Evolutionary conservation across 1,140 invertebrate genomes (phyloP).

Genomic region (Eubasilissa regina): DNA sequence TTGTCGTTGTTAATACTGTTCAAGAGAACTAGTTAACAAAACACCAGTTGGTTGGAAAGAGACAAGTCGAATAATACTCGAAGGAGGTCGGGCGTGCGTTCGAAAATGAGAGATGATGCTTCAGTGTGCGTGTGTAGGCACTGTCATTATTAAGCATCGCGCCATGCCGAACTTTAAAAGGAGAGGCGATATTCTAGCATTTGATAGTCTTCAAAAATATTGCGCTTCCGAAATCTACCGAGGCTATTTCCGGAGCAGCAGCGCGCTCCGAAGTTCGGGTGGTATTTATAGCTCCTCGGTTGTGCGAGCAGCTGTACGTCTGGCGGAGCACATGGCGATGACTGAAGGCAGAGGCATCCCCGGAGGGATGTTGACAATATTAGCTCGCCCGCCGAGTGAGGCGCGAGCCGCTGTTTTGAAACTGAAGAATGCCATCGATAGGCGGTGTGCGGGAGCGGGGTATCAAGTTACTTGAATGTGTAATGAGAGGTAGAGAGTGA

Average conservation of each 20-base stretch:
- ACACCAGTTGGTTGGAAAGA: too few species aligned
- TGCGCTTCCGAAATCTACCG: constrained; percentile 38
- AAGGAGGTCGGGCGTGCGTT: too few species aligned
- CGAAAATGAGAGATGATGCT: neutral
- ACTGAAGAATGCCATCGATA: neutral
- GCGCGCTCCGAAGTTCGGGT: constrained; percentile 7
- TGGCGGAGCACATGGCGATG: constrained; percentile 8
- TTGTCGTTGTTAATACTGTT: too few species aligned
- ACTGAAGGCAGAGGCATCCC: neutral
- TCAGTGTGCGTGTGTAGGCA: neutral
- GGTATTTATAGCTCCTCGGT: constrained; percentile 19
- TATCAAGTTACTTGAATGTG: constrained; percentile 18
- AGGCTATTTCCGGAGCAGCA: neutral
- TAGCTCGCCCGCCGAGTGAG: constrained; percentile 6
- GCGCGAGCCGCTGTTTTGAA: neutral
- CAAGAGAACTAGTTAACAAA: too few species aligned
- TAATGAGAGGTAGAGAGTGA: neutral
- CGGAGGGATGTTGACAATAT: constrained; percentile 24
- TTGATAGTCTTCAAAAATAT: constrained; percentile 36
- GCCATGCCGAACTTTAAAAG: constrained; percentile 51
- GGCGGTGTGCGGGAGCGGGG: neutral
- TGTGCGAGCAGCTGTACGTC: constrained; percentile 30
- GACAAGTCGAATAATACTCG: too few species aligned
- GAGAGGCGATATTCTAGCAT: constrained; percentile 48
- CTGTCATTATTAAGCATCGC: neutral